Conservation (phyloP, 2,113 vertebrate species). For the Danionella cerebrum region DNA sequence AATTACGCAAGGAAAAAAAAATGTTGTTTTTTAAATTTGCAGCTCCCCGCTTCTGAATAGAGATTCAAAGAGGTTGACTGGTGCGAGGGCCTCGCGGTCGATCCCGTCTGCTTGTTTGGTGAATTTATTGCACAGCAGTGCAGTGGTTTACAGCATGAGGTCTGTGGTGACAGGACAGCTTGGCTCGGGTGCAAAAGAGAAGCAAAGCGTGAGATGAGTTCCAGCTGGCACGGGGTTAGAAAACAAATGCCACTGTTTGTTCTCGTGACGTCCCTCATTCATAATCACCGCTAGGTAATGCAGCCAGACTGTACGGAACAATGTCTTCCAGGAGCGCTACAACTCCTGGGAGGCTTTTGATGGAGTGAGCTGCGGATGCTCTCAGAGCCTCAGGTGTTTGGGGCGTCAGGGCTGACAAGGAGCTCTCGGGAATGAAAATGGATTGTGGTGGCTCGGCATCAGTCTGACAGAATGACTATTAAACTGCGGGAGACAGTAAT, state of each 20-base stretch:
- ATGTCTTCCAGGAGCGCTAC: constrained; percentile 7
- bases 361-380: not conserved
- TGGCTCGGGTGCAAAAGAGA: not conserved
- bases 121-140: constrained; percentile 11
- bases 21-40: constrained; percentile 6
- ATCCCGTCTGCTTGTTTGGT: not conserved
- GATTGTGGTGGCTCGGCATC: not conserved
- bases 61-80: not conserved
- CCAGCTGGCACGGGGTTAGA: constrained; percentile 13
- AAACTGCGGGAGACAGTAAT: constrained; percentile 17
- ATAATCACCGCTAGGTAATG: constrained; percentile 15
- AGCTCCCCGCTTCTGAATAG: constrained; percentile 3
- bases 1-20: not conserved
- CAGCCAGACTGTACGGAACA: constrained; percentile 12
- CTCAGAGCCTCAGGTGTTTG: constrained; percentile 25
- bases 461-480: constrained; percentile 16
- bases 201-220: not conserved
- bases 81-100: not conserved
- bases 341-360: constrained; percentile 18
- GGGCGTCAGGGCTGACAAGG: not conserved
- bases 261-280: constrained; percentile 8
- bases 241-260: constrained; percentile 16
- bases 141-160: constrained; percentile 3
- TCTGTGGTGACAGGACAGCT: constrained; percentile 5
- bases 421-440: constrained; percentile 13